These are phyloP conservation scores for Centropyge bicolor DNA, from an alignment of 2,797 vertebrate genomes.

Conservation along the genomic window DNA sequence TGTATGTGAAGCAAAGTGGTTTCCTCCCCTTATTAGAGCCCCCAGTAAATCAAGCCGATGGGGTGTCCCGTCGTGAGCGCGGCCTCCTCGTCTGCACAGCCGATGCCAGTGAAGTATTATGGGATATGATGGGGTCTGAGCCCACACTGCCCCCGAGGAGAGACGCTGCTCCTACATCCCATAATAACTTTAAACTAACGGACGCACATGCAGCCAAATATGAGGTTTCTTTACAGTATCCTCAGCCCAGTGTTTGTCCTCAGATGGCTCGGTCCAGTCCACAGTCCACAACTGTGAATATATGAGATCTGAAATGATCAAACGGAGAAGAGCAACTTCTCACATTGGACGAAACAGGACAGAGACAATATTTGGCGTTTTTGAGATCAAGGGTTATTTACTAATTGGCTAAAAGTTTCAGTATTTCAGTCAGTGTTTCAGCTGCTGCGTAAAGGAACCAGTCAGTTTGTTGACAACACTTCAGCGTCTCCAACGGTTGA, in stretches of 20 bases:
- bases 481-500: too few species aligned
- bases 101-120: constrained; percentile 60
- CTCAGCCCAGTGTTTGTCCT: neutral
- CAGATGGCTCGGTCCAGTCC: too few species aligned
- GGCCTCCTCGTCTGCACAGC: constrained; percentile 58
- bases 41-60: constrained; percentile 78
- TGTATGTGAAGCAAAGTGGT: constrained; percentile 60
- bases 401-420: too few species aligned
- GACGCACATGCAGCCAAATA: neutral
- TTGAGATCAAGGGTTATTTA: too few species aligned
- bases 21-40: constrained; percentile 76
- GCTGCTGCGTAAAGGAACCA: too few species aligned
- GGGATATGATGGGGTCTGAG: constrained; percentile 54
- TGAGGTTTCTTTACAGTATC: neutral
- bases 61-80: constrained; percentile 65
- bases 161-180: neutral
- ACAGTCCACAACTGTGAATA: too few species aligned
- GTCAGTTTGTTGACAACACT: too few species aligned
- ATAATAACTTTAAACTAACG: neutral
- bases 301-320: too few species aligned
- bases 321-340: too few species aligned
- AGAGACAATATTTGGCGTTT: too few species aligned
- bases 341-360: too few species aligned
- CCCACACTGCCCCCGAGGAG: constrained; percentile 27
- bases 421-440: too few species aligned